Base-by-base conservation (phyloP, 1,140 invertebrate species). In the Theocolax elegans region DNA sequence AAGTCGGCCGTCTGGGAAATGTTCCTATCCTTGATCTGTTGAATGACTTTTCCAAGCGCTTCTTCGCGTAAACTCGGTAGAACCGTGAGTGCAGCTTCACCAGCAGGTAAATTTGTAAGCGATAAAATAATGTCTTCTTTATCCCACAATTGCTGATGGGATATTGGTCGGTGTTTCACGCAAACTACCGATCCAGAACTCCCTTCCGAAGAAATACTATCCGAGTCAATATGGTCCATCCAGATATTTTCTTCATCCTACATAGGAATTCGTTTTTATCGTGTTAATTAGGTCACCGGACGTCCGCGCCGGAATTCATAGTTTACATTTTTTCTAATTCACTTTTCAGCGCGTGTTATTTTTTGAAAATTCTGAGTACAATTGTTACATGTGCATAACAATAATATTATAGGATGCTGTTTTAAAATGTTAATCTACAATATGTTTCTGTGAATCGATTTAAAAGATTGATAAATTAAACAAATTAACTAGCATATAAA, bases 121-220 rank as follows among this genome's bases (percentile, higher is more conserved):
- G 80, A 76, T 6, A 67, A 60, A 31, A 71, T 76, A 48, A 86
- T 75, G 59, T 85, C 79, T 2, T 82, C 77, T 31, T 75, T 75
- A 62, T 74, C 68, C 83, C 83, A 85, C 15, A 79, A 76, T 49
- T 78, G 80, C 48, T 81, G 79, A 15, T 81, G 75, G 10, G 72
- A 74, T 21, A 74, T 72, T 53, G 67, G 72, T 31, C 53, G 72
- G 23, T 77, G 71, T 64, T 76, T 83, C 7, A 76, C 60, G 58
- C 75, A 81, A 0, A 42, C 62, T 9, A 67, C 31, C 8, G 75
- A 77, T 19, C 77, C 72, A 12, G 77, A 77, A 44, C 76, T 78
- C 1, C 71, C 74, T 23, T 85, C 83, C 0, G 83, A 84, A 1
- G 80, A 79, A 21, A 84, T 83, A 56, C 81, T 84, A 9, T 59